phyloP scores from a whole-genome alignment of 2,113 vertebrate species.

The Indicator indicator region DNA sequence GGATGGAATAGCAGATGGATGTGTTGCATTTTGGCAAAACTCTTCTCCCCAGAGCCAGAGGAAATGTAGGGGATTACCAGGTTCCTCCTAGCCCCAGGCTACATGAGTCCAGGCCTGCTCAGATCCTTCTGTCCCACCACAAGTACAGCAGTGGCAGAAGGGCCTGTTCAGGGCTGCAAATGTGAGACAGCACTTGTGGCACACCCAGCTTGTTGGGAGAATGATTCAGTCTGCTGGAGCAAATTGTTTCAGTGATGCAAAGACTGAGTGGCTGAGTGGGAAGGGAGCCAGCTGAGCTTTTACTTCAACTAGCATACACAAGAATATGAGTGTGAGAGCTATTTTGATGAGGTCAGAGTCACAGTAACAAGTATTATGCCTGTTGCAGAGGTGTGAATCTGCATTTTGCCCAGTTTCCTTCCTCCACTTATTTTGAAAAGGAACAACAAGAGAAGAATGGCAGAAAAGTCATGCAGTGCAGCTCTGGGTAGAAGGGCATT shows the following conservation, averaged over 20 bases:
- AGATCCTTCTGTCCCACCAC: accelerated
- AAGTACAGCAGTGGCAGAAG: neutral
- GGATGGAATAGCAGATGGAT: neutral
- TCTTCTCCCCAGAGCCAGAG: neutral
- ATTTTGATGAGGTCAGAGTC: neutral
- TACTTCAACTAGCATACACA: neutral
- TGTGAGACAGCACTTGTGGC: accelerated
- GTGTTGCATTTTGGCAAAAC: neutral
- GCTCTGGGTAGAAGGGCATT: neutral
- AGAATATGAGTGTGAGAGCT: neutral
- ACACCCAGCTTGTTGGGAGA: accelerated
- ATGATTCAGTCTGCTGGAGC: neutral
- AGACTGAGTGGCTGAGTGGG: neutral
- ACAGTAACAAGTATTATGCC: neutral
- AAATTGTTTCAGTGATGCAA: neutral
- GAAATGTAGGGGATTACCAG: neutral
- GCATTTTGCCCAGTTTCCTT: neutral
- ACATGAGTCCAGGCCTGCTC: accelerated
- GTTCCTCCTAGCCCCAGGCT: neutral
- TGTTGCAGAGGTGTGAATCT: neutral
- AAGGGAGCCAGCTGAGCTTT: slow-evolving; percentile 14
- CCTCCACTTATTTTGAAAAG: neutral
- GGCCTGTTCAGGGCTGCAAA: accelerated
- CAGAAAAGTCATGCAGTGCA: neutral
- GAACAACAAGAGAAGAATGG: neutral